These are phyloP conservation scores for Fregetta grallaria DNA, from an alignment of 2,113 vertebrate species.

Conservation along the genomic window DNA sequence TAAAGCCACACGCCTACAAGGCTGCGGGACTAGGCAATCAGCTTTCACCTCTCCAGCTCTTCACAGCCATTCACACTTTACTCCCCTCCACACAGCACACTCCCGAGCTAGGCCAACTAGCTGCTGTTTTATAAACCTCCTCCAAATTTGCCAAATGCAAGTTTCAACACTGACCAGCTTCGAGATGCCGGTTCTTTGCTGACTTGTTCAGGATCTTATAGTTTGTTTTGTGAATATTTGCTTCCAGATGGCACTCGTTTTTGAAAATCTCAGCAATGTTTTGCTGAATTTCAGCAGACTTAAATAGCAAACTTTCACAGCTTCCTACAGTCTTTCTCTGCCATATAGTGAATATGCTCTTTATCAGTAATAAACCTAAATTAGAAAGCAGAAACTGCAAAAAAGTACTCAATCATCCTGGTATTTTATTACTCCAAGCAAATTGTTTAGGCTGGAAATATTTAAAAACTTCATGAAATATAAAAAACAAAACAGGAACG, in stretches of 20 bases:
- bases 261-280: background rate
- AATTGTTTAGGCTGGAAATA: background rate
- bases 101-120: background rate
- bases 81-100: background rate
- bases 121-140: background rate
- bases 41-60: background rate
- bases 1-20: background rate
- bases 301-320: background rate
- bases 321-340: background rate
- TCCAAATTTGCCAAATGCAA: background rate
- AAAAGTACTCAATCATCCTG: background rate
- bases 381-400: background rate
- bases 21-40: background rate
- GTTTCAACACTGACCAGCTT: background rate
- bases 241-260: accelerated
- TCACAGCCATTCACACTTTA: background rate
- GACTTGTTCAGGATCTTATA: background rate
- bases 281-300: background rate
- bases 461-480: background rate
- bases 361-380: background rate
- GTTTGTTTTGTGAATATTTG: background rate
- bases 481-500: background rate
- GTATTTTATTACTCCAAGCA: background rate
- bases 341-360: background rate
- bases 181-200: background rate